Base-by-base conservation (phyloP, 2,113 vertebrate genomes). In the Anoplopoma fimbria region DNA sequence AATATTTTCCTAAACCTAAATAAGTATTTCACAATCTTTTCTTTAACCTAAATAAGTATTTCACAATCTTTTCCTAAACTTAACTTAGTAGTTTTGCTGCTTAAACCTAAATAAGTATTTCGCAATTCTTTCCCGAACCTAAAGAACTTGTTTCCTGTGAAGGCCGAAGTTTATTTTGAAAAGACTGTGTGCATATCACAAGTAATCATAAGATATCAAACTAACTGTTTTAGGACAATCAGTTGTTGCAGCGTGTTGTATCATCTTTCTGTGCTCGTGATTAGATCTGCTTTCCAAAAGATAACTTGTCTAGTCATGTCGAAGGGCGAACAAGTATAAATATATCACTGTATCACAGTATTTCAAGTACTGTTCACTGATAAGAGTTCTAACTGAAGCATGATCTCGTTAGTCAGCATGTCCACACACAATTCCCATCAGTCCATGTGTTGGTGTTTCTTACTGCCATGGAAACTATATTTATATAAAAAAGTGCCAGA, bases 401-500 rank as follows among this genome's bases (percentile, higher is more conserved):
- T 61, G 71, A 75, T 55, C 34, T 25, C 2, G 0, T 42, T 25
- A 63, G 73, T 19, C 17, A 36, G 67, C 38, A 72, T 38, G 60
- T 71, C 67, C 21, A 38, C 51, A 58, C 8, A 36, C 51, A 40
- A 38, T 40, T 79, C 45, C 64, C 58, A 77, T 42, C 4, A 45
- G 8, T 58, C 27, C 29, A 23, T 55, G 34, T 40, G 36, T 13
- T 25, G 23, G 53, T 71, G 75, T 79, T 29, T 62, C 27, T 72
- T 71, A 9, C 63, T 51, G 67, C 69, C 47, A 62, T 49, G 38
- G 58, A 82, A 17, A 27, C 13, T 27, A n/a, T 63, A 19, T 38
- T 36, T 51, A 63, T 6, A 57, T 53, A 33, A 57, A 33, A 57
- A 71, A 47, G 57, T 72, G 53, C 61, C 71, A 81, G 31, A 68